phyloP scores from a whole-genome alignment of 2,797 vertebrate species.

The Hypotaenidia philippensis region DNA sequence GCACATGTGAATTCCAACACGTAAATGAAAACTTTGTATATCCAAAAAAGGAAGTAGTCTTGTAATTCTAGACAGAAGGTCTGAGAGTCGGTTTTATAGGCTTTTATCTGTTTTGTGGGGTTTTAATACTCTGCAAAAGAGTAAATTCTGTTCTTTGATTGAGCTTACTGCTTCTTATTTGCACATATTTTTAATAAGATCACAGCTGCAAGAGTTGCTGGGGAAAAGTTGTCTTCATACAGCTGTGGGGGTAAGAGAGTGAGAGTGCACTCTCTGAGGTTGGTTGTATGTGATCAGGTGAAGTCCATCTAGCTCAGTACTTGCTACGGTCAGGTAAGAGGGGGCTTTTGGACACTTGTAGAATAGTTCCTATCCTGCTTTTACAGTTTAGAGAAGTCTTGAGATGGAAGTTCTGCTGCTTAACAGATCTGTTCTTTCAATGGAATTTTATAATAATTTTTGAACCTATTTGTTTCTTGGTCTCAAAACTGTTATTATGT shows the following conservation, averaged over 20 bases:
- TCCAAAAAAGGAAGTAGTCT: not conserved
- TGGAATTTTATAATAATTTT: not conserved
- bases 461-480: not conserved
- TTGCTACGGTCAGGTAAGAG: not conserved
- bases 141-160: not conserved
- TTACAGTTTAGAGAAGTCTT: not conserved
- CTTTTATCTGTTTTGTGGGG: not conserved
- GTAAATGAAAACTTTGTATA: not conserved
- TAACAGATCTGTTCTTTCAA: not conserved
- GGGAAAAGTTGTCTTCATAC: not conserved
- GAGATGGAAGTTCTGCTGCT: not conserved
- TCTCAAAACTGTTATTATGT: not conserved
- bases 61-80: not conserved
- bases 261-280: not conserved
- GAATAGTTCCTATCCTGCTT: not conserved
- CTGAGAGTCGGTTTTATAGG: not conserved
- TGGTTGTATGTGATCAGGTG: not conserved
- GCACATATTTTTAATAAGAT: not conserved
- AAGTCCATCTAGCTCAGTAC: not conserved
- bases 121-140: not conserved
- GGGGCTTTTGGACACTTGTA: not conserved
- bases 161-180: not conserved
- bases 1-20: rapidly evolving
- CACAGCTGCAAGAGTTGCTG: not conserved
- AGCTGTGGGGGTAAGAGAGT: not conserved